These are phyloP conservation scores for Edolisoma coerulescens DNA, from an alignment of 2,113 vertebrate species.

Conservation along the genomic window DNA sequence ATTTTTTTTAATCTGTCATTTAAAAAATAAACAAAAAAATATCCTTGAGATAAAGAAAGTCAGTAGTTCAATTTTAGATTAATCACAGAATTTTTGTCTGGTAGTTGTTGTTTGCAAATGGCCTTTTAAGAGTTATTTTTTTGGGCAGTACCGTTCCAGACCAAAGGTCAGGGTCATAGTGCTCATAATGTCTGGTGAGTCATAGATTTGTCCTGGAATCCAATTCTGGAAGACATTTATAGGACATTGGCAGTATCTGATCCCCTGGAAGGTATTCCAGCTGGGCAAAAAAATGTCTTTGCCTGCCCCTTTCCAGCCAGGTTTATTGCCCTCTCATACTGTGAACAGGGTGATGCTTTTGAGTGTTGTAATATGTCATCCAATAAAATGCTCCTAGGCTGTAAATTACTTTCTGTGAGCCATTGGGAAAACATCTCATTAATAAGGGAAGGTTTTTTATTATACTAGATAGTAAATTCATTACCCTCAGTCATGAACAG, in stretches of 20 bases:
- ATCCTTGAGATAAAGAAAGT: not conserved
- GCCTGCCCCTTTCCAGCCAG: not conserved
- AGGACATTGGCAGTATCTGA: not conserved
- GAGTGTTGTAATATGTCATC: not conserved
- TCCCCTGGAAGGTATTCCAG: not conserved
- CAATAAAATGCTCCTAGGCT: not conserved
- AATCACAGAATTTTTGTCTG: not conserved
- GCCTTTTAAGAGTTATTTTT: not conserved
- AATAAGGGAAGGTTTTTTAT: not conserved
- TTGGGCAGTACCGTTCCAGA: not conserved
- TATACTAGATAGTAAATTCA: not conserved
- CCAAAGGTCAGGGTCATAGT: constrained; percentile 39
- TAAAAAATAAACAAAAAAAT: not conserved
- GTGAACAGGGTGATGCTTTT: not conserved
- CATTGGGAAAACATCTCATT: not conserved
- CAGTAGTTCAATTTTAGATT: not conserved
- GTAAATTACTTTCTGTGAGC: not conserved
- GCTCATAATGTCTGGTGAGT: constrained; percentile 34
- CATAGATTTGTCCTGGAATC: constrained; percentile 41
- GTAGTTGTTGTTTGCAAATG: not conserved
- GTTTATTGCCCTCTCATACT: not conserved
- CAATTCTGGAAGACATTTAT: constrained; percentile 16
- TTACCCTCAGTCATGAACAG: not conserved
- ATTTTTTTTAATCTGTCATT: not conserved
- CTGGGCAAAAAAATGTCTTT: not conserved